These are phyloP conservation scores for Anoplius nigerrimus DNA, from an alignment of 2,888 invertebrate genomes.

Conservation along the genomic window DNA sequence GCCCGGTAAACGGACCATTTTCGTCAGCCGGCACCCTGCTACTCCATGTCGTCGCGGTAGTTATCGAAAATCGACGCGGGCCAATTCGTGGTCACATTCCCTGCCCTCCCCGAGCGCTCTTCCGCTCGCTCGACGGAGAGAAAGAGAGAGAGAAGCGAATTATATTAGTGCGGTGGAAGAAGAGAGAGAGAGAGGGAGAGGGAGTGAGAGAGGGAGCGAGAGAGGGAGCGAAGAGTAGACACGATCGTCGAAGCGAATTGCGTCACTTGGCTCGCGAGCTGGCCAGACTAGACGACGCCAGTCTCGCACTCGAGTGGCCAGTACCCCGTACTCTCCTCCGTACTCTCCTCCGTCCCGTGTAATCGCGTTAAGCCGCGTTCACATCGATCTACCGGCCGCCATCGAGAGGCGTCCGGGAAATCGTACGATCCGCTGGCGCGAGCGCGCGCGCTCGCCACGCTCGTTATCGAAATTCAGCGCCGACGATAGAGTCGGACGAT, in stretches of 20 bases:
- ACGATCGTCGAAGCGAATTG: slow-evolving; percentile 51
- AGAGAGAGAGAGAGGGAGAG: neutral
- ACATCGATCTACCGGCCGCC: neutral
- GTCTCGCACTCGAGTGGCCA: slow-evolving; percentile 32
- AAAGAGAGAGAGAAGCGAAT: neutral
- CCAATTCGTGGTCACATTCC: too few relatives aligned
- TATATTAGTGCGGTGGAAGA: too few relatives aligned
- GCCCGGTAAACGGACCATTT: too few relatives aligned
- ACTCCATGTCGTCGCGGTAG: too few relatives aligned
- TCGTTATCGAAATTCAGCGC: slow-evolving; percentile 1
- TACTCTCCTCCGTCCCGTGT: neutral
- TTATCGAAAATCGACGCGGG: too few relatives aligned
- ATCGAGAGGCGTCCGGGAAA: too few relatives aligned
- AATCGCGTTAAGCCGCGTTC: slow-evolving; percentile 1
- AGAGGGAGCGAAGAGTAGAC: neutral
- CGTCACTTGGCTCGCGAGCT: slow-evolving; percentile 58
- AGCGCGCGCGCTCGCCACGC: too few relatives aligned
- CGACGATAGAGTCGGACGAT: too few relatives aligned
- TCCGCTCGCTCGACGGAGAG: neutral
- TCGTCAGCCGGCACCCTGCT: too few relatives aligned
- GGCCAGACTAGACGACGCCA: slow-evolving; percentile 70
- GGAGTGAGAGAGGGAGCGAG: neutral
- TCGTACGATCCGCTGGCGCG: too few relatives aligned
- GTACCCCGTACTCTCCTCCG: slow-evolving; percentile 1
- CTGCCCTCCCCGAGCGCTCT: too few relatives aligned